Base-by-base conservation (phyloP, 1,140 invertebrate genomes). In the Holcopasites calliopsidis region DNA sequence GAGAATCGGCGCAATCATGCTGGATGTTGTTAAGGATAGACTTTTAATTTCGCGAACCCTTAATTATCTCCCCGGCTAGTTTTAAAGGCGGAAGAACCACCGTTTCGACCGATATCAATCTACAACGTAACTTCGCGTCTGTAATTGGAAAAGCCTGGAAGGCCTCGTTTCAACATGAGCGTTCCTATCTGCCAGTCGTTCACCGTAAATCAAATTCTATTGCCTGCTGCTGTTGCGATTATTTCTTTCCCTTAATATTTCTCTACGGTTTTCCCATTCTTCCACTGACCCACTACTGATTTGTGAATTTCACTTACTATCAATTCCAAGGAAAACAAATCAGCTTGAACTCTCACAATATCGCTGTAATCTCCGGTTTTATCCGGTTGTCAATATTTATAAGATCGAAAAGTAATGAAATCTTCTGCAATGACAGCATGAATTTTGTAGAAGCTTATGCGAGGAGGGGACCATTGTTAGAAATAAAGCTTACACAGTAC, bases 31-130 rank as follows among this genome's bases (percentile, higher is more conserved):
- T 40, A 54, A 66, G 71, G 54, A 87, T 86, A 86, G 80, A 86
- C 80, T 86, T 86, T 85, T 86, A 86, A 87, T 87, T 87, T 87
- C 74, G 68, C 64, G 78, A 83, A 79, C 83, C 83, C 68, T 83
- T 87, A 86, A 85, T 85, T 86, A 87, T 83, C 83, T 76, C 64
- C 80, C 44, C 11, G 42, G 74, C 71, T 77, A 85, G 78, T 86
- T 86, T 86, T 79, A 83, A 83, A 83, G 74, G 62, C 68, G 23
- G 50, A 23, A 42, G 42, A 58, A 33, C n/a, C 2, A 16, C 10
- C 26, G 66, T 23, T 64, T 44, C 40, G 69, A 18, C 64, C 50
- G 68, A 71, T 77, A 71, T 62, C 66, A 50, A 65, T 55, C 61
- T 66, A 73, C 75, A 76, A 84, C 68, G 74, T 79, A 85, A 86